Base-by-base conservation (phyloP, 2,797 vertebrate species). In the Eidolon dupreanum region DNA sequence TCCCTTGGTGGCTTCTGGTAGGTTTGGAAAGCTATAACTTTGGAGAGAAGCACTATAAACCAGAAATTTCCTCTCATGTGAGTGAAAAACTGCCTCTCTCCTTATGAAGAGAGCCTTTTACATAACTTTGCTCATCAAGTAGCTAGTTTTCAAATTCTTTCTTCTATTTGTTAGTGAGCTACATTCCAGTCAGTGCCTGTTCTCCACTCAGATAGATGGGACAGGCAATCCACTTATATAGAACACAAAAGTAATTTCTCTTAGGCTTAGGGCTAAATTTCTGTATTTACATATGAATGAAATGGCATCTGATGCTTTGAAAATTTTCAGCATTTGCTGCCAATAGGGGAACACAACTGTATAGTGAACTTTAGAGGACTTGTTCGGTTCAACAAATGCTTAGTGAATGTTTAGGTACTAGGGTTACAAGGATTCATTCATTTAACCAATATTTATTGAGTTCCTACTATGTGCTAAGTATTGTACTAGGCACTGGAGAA, bases 11-110 rank as follows among this genome's bases (percentile, higher is more conserved):
- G 93, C 87, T 91, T 43, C 94, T 87, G 94, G 96, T 82, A 91
- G 95, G 89, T 94, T 46, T 84, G 89, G 89, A 97, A 97, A 97
- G 97, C 89, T 78, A 70, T 96, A 97, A 97, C 85, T 97, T 96
- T 79, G 70, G 93, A 96, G 93, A 94, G 88, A 97, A 96, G 95
- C 93, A 96, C 94, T 96, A 95, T 97, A 97, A 98, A 97, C 93
- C 90, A 98, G 89, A 97, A 97, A 96, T 97, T 95, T 97, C 82
- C 96, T 97, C 96, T 96, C 95, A 97, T 89, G 95, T 95, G 97
- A 96, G 74, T 46, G n/a, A 95, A 95, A 94, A 97, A 94, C 88
- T 68, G 83, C 91, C 59, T 97, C 68, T 83, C 57, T 83, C 70
- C 63, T 91, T 86, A 87, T 43, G 89, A 89, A 95, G 65, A 96